Percentiles rank a stretch among this genome's conserved stretches.
Evolutionary conservation across 2,113 vertebrate genomes (phyloP).

Genomic region (Phalacrocorax pelagicus): DNA sequence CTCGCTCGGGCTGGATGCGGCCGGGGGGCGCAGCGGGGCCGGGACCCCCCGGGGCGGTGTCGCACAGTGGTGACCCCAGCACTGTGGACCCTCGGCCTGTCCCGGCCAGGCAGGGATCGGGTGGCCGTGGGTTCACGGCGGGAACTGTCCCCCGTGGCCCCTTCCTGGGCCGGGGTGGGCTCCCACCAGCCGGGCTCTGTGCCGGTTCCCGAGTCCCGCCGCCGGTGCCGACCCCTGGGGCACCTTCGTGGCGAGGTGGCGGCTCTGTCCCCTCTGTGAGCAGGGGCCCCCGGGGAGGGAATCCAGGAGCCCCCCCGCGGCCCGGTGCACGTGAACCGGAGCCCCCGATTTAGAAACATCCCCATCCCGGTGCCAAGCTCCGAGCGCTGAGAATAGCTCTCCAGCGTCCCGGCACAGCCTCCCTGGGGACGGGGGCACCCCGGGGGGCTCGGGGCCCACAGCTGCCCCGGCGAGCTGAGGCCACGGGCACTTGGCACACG

Average conservation of each 20-base stretch:
- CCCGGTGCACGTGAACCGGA: background rate
- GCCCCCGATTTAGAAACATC: slow-evolving; percentile 58
- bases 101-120: no score
- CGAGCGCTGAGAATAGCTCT: slow-evolving; percentile 45
- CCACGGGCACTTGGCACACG: fast-evolving
- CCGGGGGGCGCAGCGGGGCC: background rate
- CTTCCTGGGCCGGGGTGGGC: background rate
- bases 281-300: background rate
- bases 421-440: background rate
- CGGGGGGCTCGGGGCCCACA: fast-evolving
- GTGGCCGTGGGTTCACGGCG: background rate
- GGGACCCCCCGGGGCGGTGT: background rate
- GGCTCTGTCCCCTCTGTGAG: background rate
- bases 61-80: background rate
- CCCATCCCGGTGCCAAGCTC: slow-evolving; percentile 13
- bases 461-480: background rate
- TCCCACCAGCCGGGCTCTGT: background rate
- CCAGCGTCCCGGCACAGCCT: background rate
- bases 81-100: background rate
- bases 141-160: fast-evolving
- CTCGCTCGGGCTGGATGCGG: background rate
- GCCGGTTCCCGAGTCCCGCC: background rate
- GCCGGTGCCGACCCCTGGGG: background rate
- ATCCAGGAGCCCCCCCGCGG: background rate
- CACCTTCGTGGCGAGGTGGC: background rate